Evolutionary conservation across 2,888 invertebrate genomes (phyloP).

Genomic region (Cheilosia impressa): DNA sequence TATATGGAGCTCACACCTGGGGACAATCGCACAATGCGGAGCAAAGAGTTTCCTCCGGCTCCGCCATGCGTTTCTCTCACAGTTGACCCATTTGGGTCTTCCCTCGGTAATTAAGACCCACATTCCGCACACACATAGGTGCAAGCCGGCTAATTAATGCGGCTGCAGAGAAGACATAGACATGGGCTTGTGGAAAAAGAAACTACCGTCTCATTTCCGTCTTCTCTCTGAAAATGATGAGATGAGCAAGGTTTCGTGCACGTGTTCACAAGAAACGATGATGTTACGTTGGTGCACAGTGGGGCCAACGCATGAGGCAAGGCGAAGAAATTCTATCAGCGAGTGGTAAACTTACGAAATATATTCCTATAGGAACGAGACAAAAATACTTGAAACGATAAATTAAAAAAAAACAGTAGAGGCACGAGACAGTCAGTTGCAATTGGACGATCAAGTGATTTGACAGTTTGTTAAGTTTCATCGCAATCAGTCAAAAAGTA

Average conservation of each 20-base stretch:
- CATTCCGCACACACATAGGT: constrained; percentile 63
- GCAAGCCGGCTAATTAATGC: constrained; percentile 62
- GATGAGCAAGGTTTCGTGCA: constrained; percentile 70
- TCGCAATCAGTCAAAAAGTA: no score
- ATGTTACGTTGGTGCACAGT: constrained; percentile 42
- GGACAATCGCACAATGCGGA: constrained; percentile 48
- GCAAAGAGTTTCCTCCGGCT: constrained; percentile 43
- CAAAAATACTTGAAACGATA: no score
- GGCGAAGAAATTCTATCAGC: no score
- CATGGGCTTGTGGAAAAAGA: constrained; percentile 17
- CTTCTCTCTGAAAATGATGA: constrained; percentile 36
- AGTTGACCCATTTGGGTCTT: constrained; percentile 73
- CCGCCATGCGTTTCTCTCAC: constrained; percentile 47
- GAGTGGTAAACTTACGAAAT: no score
- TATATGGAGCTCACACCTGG: constrained; percentile 72
- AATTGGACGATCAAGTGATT: no score
- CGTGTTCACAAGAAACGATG: constrained; percentile 62
- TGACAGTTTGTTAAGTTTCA: no score
- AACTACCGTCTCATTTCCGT: constrained; percentile 67
- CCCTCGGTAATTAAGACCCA: constrained; percentile 65
- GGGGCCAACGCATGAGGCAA: constrained; percentile 4
- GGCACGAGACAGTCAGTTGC: no score
- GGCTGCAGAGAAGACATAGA: constrained; percentile 1
- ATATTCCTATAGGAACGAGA: no score
- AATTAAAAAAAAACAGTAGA: no score